These are phyloP conservation scores for Dissostichus mawsoni DNA, from an alignment of 2,113 vertebrate species.

Conservation along the genomic window DNA sequence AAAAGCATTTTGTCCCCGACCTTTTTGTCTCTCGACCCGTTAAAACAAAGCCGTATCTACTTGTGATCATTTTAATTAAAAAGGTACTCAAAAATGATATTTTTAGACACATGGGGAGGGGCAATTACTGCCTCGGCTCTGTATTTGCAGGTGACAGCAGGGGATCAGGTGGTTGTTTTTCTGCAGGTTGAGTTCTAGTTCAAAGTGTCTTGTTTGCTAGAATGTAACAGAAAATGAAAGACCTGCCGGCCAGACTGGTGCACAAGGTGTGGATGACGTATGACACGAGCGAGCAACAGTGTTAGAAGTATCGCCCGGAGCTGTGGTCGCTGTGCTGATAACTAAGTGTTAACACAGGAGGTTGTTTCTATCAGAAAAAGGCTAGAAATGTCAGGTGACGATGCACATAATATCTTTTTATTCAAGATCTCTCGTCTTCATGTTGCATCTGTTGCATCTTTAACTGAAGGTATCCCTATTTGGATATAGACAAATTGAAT, in stretches of 20 bases:
- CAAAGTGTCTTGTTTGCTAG: slow-evolving; percentile 61
- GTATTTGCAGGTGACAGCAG: no score
- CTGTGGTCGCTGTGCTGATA: slow-evolving; percentile 42
- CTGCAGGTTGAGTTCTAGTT: neutral
- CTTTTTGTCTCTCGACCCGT: neutral
- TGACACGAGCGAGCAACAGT: slow-evolving; percentile 53
- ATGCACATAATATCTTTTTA: no score
- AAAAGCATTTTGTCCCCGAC: no score
- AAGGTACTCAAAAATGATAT: no score
- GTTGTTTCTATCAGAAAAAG: slow-evolving; percentile 29
- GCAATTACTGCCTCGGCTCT: neutral
- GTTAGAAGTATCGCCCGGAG: slow-evolving; percentile 59
- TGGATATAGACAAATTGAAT: slow-evolving; percentile 18
- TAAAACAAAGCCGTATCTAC: neutral
- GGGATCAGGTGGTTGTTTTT: no score
- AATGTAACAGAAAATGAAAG: slow-evolving; percentile 48
- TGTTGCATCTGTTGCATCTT: neutral
- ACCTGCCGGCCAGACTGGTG: slow-evolving; percentile 37
- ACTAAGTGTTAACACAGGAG: slow-evolving; percentile 35
- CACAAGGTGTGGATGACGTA: slow-evolving; percentile 64
- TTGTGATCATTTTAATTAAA: neutral
- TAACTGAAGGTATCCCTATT: neutral
- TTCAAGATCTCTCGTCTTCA: neutral
- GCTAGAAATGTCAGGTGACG: slow-evolving; percentile 9
- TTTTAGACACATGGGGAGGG: neutral